Evolutionary conservation across 2,888 invertebrate species (phyloP).

Genomic region (Rhogogaster chlorosoma): DNA sequence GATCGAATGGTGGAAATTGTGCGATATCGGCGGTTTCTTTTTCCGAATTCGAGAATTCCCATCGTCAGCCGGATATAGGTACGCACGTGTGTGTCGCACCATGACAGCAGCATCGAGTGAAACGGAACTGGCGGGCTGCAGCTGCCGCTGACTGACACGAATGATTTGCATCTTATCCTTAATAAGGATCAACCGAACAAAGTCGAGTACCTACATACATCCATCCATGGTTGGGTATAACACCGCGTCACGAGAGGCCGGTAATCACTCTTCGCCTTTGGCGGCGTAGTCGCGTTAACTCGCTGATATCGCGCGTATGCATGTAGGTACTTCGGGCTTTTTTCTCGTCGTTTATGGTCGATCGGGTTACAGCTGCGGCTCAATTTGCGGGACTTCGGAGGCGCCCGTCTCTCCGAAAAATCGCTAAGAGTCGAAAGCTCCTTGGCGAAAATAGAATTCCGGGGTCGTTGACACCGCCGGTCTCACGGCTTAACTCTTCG

Average conservation of each 20-base stretch:
- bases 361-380: background rate
- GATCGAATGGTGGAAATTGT: background rate
- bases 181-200: slow-evolving; percentile 44
- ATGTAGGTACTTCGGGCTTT: background rate
- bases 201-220: slow-evolving; percentile 4
- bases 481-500: background rate
- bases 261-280: slow-evolving; percentile 40
- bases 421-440: background rate
- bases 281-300: slow-evolving; percentile 41
- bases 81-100: background rate
- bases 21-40: too few species aligned
- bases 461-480: slow-evolving; percentile 19
- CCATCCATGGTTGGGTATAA: background rate
- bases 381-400: background rate
- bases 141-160: slow-evolving; percentile 34
- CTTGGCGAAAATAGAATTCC: background rate
- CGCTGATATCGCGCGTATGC: background rate
- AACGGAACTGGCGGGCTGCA: background rate
- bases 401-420: background rate
- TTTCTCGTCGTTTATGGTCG: background rate
- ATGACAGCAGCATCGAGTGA: background rate
- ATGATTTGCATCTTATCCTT: slow-evolving; percentile 51
- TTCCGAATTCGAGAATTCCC: too few species aligned
- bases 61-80: too few species aligned
- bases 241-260: slow-evolving; percentile 1